Evolutionary conservation across 2,113 vertebrate genomes (phyloP).

Genomic region (Xerus inauris): DNA sequence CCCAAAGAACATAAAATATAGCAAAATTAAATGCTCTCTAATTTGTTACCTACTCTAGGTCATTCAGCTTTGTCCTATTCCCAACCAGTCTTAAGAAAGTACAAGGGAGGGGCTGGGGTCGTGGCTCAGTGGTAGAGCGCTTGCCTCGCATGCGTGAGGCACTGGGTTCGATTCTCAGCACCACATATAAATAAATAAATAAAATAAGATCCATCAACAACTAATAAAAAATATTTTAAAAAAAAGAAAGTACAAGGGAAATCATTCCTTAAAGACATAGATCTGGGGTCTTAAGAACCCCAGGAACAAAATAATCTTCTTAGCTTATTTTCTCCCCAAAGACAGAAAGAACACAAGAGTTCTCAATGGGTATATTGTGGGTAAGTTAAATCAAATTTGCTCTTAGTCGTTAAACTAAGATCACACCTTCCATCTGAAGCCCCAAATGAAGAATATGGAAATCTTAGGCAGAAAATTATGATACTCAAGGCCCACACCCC

Average conservation of each 20-base stretch:
- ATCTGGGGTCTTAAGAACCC: not conserved
- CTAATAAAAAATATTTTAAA: no score
- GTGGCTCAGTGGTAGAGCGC: no score
- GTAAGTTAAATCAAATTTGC: constrained; percentile 27
- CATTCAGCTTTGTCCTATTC: not conserved
- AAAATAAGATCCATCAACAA: no score
- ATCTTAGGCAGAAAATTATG: not conserved
- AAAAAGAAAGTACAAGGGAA: not conserved
- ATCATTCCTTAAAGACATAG: not conserved
- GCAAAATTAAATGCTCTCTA: not conserved
- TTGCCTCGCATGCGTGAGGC: no score
- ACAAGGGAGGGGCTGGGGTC: no score
- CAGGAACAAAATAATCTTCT: constrained; percentile 45
- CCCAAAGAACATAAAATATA: not conserved
- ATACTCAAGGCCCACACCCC: not conserved
- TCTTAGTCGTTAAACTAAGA: constrained; percentile 54
- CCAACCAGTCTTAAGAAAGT: constrained; percentile 4
- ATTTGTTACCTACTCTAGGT: not conserved
- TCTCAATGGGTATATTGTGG: not conserved
- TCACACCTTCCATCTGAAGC: not conserved
- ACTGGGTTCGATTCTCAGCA: no score
- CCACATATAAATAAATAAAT: no score
- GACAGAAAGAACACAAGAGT: not conserved
- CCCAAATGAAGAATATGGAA: not conserved
- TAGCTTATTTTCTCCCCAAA: not conserved